phyloP scores from a whole-genome alignment of 2,113 vertebrate genomes.

The pig (Sus scrofa) region T2T-Sscrofa CM000812.6:168004501-168005000 shows the following conservation, averaged over 20 bases:
- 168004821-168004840: neutral
- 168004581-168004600: neutral
- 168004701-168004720: too few species aligned
- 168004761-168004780: neutral
- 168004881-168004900: neutral
- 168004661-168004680: too few species aligned
- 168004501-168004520: neutral
- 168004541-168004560: neutral
- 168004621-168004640: too few species aligned
- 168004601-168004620: neutral
- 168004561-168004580: neutral
- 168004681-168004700: too few species aligned
- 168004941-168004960: neutral
- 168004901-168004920: neutral
- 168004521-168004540: neutral
- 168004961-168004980: neutral
- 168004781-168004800: fast-evolving
- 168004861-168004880: neutral
- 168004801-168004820: fast-evolving
- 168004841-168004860: neutral
- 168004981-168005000: too few species aligned
- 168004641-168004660: neutral
- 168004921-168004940: neutral
- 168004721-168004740: neutral
- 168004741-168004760: too few species aligned